Evolutionary conservation across 2,888 invertebrate genomes (phyloP).

Genomic region (Willowsia nigromaculata): DNA sequence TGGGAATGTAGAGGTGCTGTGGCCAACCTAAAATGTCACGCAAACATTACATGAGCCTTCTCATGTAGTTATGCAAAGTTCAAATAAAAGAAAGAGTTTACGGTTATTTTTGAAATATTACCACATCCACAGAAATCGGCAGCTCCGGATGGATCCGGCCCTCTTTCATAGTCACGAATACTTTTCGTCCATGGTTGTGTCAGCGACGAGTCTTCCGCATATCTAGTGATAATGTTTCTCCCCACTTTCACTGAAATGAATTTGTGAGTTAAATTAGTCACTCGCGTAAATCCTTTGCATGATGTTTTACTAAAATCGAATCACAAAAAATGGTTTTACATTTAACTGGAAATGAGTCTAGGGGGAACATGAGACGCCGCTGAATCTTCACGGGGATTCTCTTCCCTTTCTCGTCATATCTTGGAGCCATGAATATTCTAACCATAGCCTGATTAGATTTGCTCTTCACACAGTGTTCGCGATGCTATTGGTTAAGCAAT

Average conservation of each 20-base stretch:
- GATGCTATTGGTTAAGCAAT: constrained; percentile 16
- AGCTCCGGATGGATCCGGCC: constrained; percentile 33
- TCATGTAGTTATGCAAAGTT: not conserved
- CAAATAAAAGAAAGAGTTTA: not conserved
- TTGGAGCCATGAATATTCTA: constrained; percentile 68
- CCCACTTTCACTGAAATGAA: constrained; percentile 56
- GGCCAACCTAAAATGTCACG: constrained; percentile 84
- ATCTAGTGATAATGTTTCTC: constrained; percentile 52
- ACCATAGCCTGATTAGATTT: constrained; percentile 50
- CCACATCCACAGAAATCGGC: constrained; percentile 80
- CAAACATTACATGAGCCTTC: too few species aligned
- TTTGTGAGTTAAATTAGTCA: too few species aligned
- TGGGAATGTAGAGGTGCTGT: constrained; percentile 88
- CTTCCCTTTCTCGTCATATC: constrained; percentile 58
- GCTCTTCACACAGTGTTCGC: constrained; percentile 55
- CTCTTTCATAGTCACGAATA: not conserved
- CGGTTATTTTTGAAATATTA: constrained; percentile 51
- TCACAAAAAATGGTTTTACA: too few species aligned
- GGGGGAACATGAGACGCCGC: constrained; percentile 59
- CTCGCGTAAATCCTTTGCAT: too few species aligned
- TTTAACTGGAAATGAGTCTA: constrained; percentile 65
- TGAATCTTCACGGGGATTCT: constrained; percentile 55
- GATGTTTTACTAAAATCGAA: too few species aligned
- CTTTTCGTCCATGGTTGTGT: constrained; percentile 57
- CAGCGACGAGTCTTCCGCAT: constrained; percentile 56